Evolutionary conservation across 1,140 invertebrate genomes (phyloP).

Genomic region (Varroa destructor): DNA sequence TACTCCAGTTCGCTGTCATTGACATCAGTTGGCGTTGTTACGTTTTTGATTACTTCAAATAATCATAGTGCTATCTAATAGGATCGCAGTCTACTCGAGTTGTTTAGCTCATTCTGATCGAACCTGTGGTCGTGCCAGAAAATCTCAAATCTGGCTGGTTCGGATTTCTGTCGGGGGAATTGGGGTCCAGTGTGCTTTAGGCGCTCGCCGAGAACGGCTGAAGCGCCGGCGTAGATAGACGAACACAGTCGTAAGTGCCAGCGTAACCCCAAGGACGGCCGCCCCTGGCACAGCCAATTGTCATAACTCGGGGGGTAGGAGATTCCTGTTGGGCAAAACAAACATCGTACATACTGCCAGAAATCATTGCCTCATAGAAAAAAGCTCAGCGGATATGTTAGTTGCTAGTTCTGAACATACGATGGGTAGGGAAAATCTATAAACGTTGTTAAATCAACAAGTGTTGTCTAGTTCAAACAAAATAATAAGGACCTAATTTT

Average conservation of each 20-base stretch:
- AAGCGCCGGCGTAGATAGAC: not conserved
- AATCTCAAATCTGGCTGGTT: constrained; percentile 13
- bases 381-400: not conserved
- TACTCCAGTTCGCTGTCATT: too few relatives aligned
- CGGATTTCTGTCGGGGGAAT: not conserved
- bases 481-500: too few relatives aligned
- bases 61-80: too few relatives aligned
- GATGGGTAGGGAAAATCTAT: too few relatives aligned
- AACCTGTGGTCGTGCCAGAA: too few relatives aligned
- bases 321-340: not conserved
- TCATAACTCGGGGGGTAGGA: not conserved
- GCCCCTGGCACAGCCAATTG: not conserved
- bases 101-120: too few relatives aligned
- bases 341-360: not conserved
- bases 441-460: too few relatives aligned
- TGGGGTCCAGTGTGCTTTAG: constrained; percentile 17
- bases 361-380: not conserved
- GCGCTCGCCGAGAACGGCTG: constrained; percentile 3
- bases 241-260: not conserved
- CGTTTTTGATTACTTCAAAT: too few relatives aligned
- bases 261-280: not conserved
- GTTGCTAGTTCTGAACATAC: too few relatives aligned
- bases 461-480: too few relatives aligned
- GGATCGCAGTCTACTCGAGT: too few relatives aligned
- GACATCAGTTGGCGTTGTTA: too few relatives aligned